Conservation (phyloP, 2,113 vertebrate species). For the Trochalopteron elliotii region DNA sequence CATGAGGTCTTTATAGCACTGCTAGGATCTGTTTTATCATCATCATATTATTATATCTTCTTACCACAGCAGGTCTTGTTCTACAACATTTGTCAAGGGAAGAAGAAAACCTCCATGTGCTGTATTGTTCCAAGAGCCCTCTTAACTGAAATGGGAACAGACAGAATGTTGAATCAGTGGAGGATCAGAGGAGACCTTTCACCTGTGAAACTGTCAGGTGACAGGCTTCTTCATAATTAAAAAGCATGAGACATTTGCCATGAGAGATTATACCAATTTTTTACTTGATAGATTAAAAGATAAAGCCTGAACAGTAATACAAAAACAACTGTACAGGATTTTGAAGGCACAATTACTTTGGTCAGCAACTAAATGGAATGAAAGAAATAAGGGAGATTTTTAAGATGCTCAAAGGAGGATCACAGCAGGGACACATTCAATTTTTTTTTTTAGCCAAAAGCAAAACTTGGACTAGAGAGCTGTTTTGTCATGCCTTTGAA, state of each 20-base stretch:
- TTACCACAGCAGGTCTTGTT: background rate
- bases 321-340: background rate
- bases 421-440: fast-evolving
- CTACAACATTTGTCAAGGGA: background rate
- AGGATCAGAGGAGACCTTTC: background rate
- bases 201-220: background rate
- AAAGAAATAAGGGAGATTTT: background rate
- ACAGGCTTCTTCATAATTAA: background rate
- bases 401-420: background rate
- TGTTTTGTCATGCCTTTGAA: background rate
- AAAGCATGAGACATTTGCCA: background rate
- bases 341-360: background rate
- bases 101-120: background rate
- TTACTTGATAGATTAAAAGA: background rate
- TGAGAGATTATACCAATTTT: background rate
- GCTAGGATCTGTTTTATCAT: background rate
- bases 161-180: background rate
- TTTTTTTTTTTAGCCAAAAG: background rate
- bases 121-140: background rate
- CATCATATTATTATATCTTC: background rate
- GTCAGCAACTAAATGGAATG: background rate
- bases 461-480: background rate
- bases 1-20: background rate
- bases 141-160: background rate
- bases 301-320: background rate